Base-by-base conservation (phyloP, 2,888 invertebrate species). In the Plebejus anna region DNA sequence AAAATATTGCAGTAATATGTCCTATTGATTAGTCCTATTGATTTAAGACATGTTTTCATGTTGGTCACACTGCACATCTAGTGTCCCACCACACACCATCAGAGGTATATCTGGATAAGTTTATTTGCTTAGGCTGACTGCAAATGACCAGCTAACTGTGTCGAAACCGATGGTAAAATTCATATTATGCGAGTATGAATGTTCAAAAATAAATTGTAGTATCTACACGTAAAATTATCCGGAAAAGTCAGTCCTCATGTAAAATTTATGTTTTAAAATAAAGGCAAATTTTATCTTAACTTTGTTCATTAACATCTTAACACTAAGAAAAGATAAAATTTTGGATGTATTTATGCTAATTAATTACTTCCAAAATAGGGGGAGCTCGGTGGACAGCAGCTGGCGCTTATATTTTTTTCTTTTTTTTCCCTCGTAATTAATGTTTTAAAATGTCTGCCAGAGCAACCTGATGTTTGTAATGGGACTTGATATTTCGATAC, bases 281-380 rank as follows among this genome's bases (percentile, higher is more conserved):
- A 66, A 66, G 32, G 6, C 4, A 32, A 32, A 13, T 66, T 66
- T 66, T 66, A 66, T 66, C 66, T 66, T 13, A 36, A 36, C 66
- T 66, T 66, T 16, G 66, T 66, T 66, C 66, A 66, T 66, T 66
- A 66, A 66, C 66, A 66, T 66, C 66, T 66, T 36, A 36, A 66
- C 66, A 66, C 66, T 66, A 13, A 11, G 32, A 32, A 16, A 66
- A 66, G 66, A 66, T 66, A 66, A 66, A 36, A 66, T 32, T 66
- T 66, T 36, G 66, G 13, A 66, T 66, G 32, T 66, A 66, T 66
- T 66, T 66, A 66, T 66, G 66, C 66, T 66, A 66, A 66, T 66
- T 66, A 66, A 66, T 66, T 66, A 36, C 66, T 32, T 1, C 32
- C 66, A 16, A 66, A 66, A 66, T 66, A 13, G 32, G 66, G 66